Evolutionary conservation across 2,797 vertebrate genomes (phyloP), one percentile per base, ranked within the genome.

Genomic region (Myiotriccus ornatus): DNA sequence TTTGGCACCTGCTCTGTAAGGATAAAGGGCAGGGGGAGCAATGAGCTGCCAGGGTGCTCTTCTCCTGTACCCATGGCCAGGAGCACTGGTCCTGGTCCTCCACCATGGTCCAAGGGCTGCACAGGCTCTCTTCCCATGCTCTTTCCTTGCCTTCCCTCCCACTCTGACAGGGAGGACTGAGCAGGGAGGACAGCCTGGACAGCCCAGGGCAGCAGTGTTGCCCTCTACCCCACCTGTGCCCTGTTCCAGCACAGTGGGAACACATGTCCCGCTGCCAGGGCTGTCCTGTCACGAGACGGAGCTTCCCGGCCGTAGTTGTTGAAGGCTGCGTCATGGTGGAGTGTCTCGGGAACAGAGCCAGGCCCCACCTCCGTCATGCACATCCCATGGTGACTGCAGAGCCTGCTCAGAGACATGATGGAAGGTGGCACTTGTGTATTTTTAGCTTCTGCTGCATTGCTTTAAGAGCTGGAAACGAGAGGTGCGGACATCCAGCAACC

Each of bases 361-460:
- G 86, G 67, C 89, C 59, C 84, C 90, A 92, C 84, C 95, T 96
- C 89, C 18, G 0, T 60, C 80, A 53, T 7, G 5, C 69, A 68
- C 83, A 75, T 84, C 74, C 65, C 63, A 1, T 82, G 90, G 57
- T 4, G 55, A 88, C 73, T 75, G 91, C 83, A 25, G 84, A 91
- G 90, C 25, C 75, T 83, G 74, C 74, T 95, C 3, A 0, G 49
- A 90, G 83, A 71, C 86, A 43, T 62, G 77, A 90, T 44, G 1
- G 90, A 76, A 90, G 67, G 74, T 96, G 90, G 81, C 89, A 92
- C 63, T 89, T 68, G 63, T 13, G 12, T 96, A 94, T 94, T 96
- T 95, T 94, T 93, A 92, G 89, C 89, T 93, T 82, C 84, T 92
- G 59, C 87, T 94, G 94, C 89, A 79, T 84, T 65, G 84, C 81